Conservation (phyloP, 2,797 vertebrate genomes). For the Clarias fuscus region DNA sequence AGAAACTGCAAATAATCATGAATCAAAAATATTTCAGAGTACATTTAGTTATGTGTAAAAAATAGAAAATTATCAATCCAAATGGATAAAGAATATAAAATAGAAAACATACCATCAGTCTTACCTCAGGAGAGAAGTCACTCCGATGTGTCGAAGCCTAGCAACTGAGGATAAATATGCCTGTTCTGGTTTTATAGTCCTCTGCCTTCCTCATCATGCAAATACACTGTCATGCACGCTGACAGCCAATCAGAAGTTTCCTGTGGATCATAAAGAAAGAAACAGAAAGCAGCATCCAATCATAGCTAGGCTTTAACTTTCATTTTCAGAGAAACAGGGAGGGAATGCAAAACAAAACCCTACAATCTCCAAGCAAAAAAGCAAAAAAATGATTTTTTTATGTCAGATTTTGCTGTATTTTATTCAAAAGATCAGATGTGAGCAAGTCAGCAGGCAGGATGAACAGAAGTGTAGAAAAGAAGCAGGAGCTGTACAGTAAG, state of each 20-base stretch:
- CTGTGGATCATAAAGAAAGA: conserved; percentile 18
- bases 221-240: neutral
- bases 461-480: conserved; percentile 9
- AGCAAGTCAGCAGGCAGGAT: neutral
- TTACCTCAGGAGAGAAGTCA: conserved; percentile 39
- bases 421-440: neutral
- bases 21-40: neutral
- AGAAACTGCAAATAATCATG: neutral
- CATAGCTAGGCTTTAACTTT: conserved; percentile 13
- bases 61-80: neutral
- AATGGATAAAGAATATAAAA: neutral
- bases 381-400: neutral
- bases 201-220: conserved; percentile 18
- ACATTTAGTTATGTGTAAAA: neutral
- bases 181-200: conserved; percentile 21
- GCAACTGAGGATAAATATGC: neutral
- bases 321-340: conserved; percentile 28
- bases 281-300: conserved; percentile 43
- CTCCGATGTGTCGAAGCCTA: neutral
- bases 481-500: conserved; percentile 50
- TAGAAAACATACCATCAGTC: neutral
- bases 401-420: neutral
- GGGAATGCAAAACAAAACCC: neutral
- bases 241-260: conserved; percentile 28
- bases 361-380: no score